phyloP scores from a whole-genome alignment of 1,140 invertebrate species.

The Wasmannia auropunctata region DNA sequence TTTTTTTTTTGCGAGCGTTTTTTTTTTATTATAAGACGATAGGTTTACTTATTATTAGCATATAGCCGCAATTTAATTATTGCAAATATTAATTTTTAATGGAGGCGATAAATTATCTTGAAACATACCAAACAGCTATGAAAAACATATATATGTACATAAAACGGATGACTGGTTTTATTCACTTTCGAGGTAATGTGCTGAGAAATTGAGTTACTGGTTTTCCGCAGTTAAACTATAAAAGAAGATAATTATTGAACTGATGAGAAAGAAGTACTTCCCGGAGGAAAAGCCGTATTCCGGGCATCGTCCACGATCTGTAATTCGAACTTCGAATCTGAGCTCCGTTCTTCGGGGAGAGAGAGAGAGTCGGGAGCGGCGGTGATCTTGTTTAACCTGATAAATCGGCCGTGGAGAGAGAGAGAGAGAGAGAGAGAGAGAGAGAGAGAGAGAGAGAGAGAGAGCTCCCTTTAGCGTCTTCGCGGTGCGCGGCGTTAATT shows the following conservation, averaged over 20 bases:
- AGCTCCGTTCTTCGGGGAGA: neutral
- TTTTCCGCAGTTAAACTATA: neutral
- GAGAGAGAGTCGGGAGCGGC: neutral
- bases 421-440: no score
- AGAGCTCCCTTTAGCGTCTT: constrained; percentile 19
- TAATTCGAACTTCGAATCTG: neutral
- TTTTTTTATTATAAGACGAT: neutral
- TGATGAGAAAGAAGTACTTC: neutral
- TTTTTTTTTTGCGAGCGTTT: no score
- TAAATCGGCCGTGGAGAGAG: constrained; percentile 20
- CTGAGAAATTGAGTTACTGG: neutral
- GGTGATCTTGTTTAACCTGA: constrained; percentile 45
- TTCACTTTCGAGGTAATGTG: neutral
- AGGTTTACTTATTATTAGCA: neutral
- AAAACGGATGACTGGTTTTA: neutral
- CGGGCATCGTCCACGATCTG: neutral
- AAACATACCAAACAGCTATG: neutral
- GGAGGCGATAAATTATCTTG: neutral
- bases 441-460: no score
- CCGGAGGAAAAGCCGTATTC: neutral
- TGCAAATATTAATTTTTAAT: neutral
- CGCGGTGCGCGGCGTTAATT: constrained; percentile 41
- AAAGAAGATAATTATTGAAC: neutral
- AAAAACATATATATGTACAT: neutral
- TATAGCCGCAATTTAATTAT: no score